Conservation (phyloP, 2,113 vertebrate genomes). For the Ailuropoda melanoleuca region DNA sequence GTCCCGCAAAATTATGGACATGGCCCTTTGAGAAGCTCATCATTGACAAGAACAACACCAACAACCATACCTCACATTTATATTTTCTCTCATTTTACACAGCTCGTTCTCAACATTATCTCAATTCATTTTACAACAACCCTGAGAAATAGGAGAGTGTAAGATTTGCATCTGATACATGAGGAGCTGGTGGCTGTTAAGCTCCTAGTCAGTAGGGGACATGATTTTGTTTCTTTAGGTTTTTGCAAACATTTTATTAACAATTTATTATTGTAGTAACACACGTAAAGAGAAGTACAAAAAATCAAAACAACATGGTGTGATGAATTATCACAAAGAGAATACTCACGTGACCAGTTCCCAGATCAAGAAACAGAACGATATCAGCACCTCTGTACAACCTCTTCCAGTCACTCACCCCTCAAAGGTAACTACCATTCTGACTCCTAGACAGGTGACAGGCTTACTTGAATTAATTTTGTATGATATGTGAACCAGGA, state of each 20-base stretch:
- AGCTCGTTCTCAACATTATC: neutral
- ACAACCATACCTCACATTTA: neutral
- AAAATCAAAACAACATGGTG: neutral
- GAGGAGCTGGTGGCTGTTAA: neutral
- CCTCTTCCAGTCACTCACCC: neutral
- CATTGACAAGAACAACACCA: neutral
- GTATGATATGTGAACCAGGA: neutral
- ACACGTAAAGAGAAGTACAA: neutral
- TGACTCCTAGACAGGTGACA: neutral
- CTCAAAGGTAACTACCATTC: neutral
- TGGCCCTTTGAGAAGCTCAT: neutral
- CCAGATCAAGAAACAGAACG: neutral
- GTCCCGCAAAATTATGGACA: neutral
- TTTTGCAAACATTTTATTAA: constrained; percentile 1
- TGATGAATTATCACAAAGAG: neutral
- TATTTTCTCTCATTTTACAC: neutral
- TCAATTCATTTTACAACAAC: neutral
- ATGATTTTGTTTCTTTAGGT: neutral
- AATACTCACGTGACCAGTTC: neutral
- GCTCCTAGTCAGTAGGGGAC: neutral
- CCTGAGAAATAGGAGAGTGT: neutral
- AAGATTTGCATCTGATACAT: neutral
- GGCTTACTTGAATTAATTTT: constrained; percentile 1
- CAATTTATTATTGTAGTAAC: neutral
- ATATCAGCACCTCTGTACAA: accelerated